Evolutionary conservation across 2,797 vertebrate genomes (phyloP).

Genomic region (Champsocephalus esox): DNA sequence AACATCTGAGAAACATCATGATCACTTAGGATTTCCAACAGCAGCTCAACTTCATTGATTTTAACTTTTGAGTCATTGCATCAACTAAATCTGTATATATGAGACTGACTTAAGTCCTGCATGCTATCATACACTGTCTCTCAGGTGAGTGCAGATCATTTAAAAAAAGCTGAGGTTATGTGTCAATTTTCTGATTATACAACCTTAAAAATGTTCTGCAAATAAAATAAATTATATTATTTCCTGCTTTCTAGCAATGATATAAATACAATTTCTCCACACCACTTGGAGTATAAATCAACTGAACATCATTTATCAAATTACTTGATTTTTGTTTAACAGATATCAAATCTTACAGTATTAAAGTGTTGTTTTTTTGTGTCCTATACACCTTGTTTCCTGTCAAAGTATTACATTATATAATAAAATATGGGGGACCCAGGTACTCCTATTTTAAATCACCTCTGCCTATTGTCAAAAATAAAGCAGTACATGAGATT

Average conservation of each 20-base stretch:
- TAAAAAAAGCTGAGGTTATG: too few relatives aligned
- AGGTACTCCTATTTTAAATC: too few relatives aligned
- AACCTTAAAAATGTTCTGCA: too few relatives aligned
- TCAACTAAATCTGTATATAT: background rate
- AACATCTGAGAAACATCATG: background rate
- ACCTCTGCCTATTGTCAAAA: too few relatives aligned
- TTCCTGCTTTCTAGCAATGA: background rate
- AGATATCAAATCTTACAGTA: background rate
- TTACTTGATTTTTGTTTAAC: background rate
- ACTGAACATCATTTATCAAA: background rate
- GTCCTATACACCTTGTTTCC: too few relatives aligned
- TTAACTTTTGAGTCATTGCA: background rate
- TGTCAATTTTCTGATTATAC: too few relatives aligned
- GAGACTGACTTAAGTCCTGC: background rate
- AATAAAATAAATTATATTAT: too few relatives aligned
- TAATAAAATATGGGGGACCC: too few relatives aligned
- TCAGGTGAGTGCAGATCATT: background rate
- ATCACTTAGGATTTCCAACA: background rate
- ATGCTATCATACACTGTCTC: background rate
- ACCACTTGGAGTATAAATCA: background rate
- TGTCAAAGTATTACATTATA: too few relatives aligned
- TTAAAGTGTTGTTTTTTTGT: too few relatives aligned
- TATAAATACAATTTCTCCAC: background rate
- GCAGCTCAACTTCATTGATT: conserved; percentile 4
- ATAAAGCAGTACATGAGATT: too few relatives aligned